These are phyloP conservation scores for Campoletis sonorensis DNA, from an alignment of 1,140 invertebrate genomes.

Conservation along the genomic window DNA sequence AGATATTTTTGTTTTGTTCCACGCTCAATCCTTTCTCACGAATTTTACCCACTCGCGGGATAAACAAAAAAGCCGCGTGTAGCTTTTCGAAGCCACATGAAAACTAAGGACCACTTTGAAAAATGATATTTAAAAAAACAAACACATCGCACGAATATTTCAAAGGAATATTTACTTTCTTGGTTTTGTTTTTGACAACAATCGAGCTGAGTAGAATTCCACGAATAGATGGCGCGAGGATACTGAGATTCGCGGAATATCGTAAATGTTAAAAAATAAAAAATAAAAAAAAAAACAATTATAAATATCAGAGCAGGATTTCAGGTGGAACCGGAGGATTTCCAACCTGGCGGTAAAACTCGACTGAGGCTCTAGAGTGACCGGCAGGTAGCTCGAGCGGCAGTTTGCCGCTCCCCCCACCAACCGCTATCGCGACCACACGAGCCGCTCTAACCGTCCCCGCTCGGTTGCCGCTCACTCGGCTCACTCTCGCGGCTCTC, in stretches of 20 bases:
- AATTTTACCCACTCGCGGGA: not conserved
- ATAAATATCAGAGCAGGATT: not conserved
- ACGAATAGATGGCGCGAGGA: not conserved
- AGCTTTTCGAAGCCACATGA: no score
- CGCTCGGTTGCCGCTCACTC: not conserved
- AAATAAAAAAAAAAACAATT: not conserved
- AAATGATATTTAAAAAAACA: no score
- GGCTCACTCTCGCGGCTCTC: not conserved
- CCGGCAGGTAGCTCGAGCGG: conserved; percentile 67
- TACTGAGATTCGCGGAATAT: no score
- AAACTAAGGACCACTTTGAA: no score
- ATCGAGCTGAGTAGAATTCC: not conserved
- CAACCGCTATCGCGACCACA: conserved; percentile 36
- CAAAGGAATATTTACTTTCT: no score
- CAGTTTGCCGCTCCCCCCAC: conserved; percentile 58
- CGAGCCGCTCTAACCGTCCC: conserved; percentile 5
- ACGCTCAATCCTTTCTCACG: not conserved
- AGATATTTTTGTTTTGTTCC: not conserved
- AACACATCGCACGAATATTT: no score
- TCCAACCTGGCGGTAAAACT: conserved; percentile 72
- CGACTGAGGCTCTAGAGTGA: conserved; percentile 68
- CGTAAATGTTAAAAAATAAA: not conserved
- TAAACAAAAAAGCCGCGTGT: not conserved
- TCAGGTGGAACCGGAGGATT: conserved; percentile 65
- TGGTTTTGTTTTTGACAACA: no score